Conservation (phyloP, 2,888 invertebrate genomes). For the Blastobasis adustella region DNA sequence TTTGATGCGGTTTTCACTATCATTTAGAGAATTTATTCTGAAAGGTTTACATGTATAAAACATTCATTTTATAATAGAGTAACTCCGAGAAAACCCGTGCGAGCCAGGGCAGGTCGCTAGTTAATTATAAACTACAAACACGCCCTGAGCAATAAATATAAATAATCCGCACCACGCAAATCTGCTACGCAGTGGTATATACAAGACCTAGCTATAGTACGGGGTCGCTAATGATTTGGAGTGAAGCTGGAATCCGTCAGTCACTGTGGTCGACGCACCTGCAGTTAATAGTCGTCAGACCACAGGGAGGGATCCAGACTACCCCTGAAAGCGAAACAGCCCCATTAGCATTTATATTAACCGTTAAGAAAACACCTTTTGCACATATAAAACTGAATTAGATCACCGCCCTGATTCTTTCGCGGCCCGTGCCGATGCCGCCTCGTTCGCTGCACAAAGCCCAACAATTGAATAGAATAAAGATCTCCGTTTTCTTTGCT, state of each 20-base stretch:
- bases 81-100: no score
- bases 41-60: no score
- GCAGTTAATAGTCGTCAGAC: not conserved
- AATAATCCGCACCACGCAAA: no score
- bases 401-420: slow-evolving; percentile 31
- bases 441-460: not conserved
- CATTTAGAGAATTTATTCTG: no score
- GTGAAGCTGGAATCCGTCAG: not conserved
- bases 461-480: not conserved
- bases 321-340: slow-evolving; percentile 14
- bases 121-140: no score
- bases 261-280: not conserved
- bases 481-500: slow-evolving; percentile 1
- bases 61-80: no score
- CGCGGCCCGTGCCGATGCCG: slow-evolving; percentile 2
- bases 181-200: no score
- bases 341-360: slow-evolving; percentile 66
- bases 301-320: not conserved
- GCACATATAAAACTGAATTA: slow-evolving; percentile 45
- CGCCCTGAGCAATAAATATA: no score
- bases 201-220: no score
- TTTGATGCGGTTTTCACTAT: no score
- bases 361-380: slow-evolving; percentile 50
- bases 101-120: no score
- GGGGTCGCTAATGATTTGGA: no score